These are phyloP conservation scores for Synanthedon vespiformis DNA, from an alignment of 2,888 invertebrate species.

Conservation along the genomic window DNA sequence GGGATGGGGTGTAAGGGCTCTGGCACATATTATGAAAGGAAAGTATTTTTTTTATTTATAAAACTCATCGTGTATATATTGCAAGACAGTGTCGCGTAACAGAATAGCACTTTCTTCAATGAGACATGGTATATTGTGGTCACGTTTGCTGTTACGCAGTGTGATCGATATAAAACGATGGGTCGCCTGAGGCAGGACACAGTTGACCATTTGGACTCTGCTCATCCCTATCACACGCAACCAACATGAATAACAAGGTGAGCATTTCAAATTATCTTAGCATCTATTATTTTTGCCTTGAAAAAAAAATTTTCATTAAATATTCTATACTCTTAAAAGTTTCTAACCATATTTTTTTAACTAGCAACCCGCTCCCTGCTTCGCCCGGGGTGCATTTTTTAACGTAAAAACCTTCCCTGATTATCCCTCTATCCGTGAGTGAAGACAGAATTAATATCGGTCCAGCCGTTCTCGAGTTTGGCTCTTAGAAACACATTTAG, in stretches of 20 bases:
- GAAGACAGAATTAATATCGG: too few relatives aligned
- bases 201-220: conserved; percentile 52
- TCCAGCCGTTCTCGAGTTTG: too few relatives aligned
- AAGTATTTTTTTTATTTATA: conserved; percentile 9
- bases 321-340: too few relatives aligned
- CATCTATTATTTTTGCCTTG: too few relatives aligned
- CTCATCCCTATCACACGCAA: conserved; percentile 31
- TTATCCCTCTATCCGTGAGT: too few relatives aligned
- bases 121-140: conserved; percentile 47
- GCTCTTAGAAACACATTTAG: too few relatives aligned
- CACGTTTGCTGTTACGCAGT: conserved; percentile 58
- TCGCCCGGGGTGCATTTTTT: too few relatives aligned
- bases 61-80: conserved; percentile 31
- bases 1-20: too few relatives aligned
- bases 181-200: conserved; percentile 27
- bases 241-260: conserved; percentile 65
- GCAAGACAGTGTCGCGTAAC: conserved; percentile 44
- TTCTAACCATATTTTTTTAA: too few relatives aligned
- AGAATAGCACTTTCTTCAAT: conserved; percentile 54
- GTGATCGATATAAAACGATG: conserved; percentile 53
- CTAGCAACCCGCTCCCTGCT: too few relatives aligned
- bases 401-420: too few relatives aligned
- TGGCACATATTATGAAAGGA: not conserved
- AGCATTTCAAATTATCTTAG: conserved; percentile 11
- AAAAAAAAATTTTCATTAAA: too few relatives aligned